Conservation (phyloP, 2,888 invertebrate species). For the Hypsopygia costalis region DNA sequence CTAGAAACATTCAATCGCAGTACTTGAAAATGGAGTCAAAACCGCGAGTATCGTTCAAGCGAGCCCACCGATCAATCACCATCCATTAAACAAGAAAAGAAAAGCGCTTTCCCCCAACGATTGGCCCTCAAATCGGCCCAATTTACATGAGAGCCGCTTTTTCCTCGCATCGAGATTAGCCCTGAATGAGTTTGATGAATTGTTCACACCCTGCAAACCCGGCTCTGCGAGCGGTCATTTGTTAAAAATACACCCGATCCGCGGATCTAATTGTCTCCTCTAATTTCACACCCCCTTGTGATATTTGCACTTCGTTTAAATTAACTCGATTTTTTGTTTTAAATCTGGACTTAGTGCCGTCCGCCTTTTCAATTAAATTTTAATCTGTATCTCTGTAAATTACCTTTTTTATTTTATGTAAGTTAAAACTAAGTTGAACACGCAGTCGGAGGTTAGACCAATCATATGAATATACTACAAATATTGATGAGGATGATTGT, state of each 20-base stretch:
- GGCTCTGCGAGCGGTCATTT: constrained; percentile 67
- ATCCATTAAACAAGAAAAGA: constrained; percentile 80
- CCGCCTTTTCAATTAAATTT: constrained; percentile 1
- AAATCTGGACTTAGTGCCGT: constrained; percentile 8
- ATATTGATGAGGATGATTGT: background rate
- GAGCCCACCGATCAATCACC: constrained; percentile 75
- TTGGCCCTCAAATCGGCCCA: constrained; percentile 78
- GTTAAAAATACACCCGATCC: constrained; percentile 81
- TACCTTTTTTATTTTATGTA: too few species aligned
- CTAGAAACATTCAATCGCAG: constrained; percentile 51
- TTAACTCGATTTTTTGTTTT: constrained; percentile 47
- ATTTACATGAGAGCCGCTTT: constrained; percentile 81
- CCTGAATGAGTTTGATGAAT: constrained; percentile 80
- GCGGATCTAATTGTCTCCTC: constrained; percentile 79
- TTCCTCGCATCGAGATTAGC: constrained; percentile 80
- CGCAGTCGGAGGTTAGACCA: too few species aligned
- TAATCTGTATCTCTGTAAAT: too few species aligned
- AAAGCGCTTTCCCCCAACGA: constrained; percentile 77
- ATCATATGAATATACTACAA: too few species aligned
- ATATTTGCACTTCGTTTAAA: constrained; percentile 63
- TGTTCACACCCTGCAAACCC: constrained; percentile 60
- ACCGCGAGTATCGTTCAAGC: constrained; percentile 71
- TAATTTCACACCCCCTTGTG: constrained; percentile 75
- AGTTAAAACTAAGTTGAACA: too few species aligned
- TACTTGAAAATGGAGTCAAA: constrained; percentile 71